Conservation (phyloP, 1,140 invertebrate genomes). For the Brachionus asplanchnoidis region DNA sequence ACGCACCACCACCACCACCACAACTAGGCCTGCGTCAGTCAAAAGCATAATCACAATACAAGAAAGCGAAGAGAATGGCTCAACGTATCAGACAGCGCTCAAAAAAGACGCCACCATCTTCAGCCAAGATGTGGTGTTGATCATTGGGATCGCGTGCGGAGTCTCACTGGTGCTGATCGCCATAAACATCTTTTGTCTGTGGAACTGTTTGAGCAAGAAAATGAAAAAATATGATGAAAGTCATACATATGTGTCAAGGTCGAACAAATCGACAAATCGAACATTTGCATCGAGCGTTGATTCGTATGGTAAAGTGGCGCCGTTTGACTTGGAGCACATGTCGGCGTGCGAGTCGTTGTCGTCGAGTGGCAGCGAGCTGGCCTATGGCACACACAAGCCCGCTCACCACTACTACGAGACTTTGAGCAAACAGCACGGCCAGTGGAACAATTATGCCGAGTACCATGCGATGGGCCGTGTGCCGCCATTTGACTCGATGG, state of each 20-base stretch:
- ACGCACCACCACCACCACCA: not conserved
- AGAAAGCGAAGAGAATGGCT: not conserved
- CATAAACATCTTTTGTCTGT: not conserved
- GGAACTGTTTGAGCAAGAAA: not conserved
- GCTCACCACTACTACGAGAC: constrained; percentile 17
- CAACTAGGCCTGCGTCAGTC: not conserved
- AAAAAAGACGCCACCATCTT: not conserved
- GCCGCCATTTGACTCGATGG: not conserved
- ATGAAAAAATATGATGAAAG: not conserved
- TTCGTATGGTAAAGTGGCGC: not conserved
- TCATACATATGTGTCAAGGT: not conserved
- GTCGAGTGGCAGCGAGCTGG: not conserved
- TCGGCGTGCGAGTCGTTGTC: not conserved
- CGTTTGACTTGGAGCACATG: not conserved
- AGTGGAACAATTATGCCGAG: constrained; percentile 22
- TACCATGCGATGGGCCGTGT: not conserved
- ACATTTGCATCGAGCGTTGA: not conserved
- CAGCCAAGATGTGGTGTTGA: not conserved
- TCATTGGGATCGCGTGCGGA: not conserved
- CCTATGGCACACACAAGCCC: not conserved
- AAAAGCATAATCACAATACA: not conserved
- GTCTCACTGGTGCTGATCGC: not conserved
- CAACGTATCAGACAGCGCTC: not conserved
- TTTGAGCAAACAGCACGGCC: not conserved
- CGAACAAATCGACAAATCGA: not conserved